phyloP scores from a whole-genome alignment of 1,140 invertebrate genomes.

The Ceratosolen solmsi region DNA sequence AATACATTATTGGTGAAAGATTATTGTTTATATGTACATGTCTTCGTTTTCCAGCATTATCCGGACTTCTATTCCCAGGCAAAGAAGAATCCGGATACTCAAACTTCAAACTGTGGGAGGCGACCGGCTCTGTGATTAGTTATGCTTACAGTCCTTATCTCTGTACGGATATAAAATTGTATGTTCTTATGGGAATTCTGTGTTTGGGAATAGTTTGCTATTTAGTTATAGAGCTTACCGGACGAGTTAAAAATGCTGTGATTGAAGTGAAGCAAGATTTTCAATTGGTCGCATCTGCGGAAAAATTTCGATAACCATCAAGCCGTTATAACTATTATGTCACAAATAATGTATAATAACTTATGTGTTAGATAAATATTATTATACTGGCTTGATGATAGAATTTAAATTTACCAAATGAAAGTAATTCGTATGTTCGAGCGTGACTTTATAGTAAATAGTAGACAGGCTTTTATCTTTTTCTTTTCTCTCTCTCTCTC shows the following conservation, averaged over 20 bases:
- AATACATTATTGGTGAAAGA: neutral
- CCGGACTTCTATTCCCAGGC: conserved; percentile 89
- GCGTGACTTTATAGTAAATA: too few species aligned
- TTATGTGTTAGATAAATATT: too few species aligned
- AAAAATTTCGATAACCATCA: conserved; percentile 28
- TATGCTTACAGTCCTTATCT: conserved; percentile 86
- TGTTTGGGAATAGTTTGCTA: conserved; percentile 85
- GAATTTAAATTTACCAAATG: too few species aligned
- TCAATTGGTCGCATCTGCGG: conserved; percentile 60
- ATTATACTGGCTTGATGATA: too few species aligned
- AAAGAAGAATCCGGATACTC: conserved; percentile 93
- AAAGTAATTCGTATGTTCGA: too few species aligned
- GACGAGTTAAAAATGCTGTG: conserved; percentile 50
- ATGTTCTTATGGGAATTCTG: conserved; percentile 82
- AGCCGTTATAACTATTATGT: too few species aligned
- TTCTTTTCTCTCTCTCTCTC: too few species aligned
- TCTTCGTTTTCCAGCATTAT: conserved; percentile 87
- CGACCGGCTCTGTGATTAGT: conserved; percentile 89
- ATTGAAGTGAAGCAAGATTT: conserved; percentile 61
- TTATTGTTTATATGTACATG: too few species aligned
- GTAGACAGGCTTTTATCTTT: too few species aligned
- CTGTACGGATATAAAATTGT: conserved; percentile 84
- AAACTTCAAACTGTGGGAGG: conserved; percentile 94
- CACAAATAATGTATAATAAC: too few species aligned
- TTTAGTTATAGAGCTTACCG: conserved; percentile 63